These are phyloP conservation scores for Oscheius sp. DNA, from an alignment of 2,888 invertebrate genomes.

Conservation along the genomic window DNA sequence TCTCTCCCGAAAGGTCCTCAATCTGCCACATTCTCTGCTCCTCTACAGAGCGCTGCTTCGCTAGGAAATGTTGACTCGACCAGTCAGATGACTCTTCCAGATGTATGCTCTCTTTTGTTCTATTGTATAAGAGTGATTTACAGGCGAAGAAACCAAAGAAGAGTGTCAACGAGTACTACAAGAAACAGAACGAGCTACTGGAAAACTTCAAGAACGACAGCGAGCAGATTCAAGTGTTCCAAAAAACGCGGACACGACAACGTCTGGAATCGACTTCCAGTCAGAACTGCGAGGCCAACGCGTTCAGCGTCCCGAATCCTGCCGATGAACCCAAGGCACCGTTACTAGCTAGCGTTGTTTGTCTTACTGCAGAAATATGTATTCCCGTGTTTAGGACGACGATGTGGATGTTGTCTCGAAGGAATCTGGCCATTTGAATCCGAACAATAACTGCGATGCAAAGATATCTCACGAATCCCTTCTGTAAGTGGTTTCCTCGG, in stretches of 20 bases:
- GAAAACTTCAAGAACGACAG: constrained; percentile 71
- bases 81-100: constrained; percentile 9
- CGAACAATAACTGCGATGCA: constrained; percentile 20
- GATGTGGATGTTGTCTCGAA: constrained; percentile 19
- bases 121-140: not conserved
- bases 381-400: constrained; percentile 20
- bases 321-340: constrained; percentile 30
- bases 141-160: constrained; percentile 51
- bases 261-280: constrained; percentile 42
- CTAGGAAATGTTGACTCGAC: constrained; percentile 19
- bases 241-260: constrained; percentile 43
- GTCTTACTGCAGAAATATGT: not conserved
- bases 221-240: constrained; percentile 63
- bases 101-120: not conserved
- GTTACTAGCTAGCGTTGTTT: constrained; percentile 6
- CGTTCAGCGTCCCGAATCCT: not conserved
- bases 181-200: constrained; percentile 69
- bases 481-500: constrained; percentile 1
- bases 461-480: constrained; percentile 30
- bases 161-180: constrained; percentile 67
- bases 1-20: constrained; percentile 31
- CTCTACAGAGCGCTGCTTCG: constrained; percentile 16
- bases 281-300: not conserved
- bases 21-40: constrained; percentile 5
- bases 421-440: constrained; percentile 12